These are phyloP conservation scores for Sebastes hopkinsi DNA, from an alignment of 2,797 vertebrate genomes.

Conservation along the genomic window DNA sequence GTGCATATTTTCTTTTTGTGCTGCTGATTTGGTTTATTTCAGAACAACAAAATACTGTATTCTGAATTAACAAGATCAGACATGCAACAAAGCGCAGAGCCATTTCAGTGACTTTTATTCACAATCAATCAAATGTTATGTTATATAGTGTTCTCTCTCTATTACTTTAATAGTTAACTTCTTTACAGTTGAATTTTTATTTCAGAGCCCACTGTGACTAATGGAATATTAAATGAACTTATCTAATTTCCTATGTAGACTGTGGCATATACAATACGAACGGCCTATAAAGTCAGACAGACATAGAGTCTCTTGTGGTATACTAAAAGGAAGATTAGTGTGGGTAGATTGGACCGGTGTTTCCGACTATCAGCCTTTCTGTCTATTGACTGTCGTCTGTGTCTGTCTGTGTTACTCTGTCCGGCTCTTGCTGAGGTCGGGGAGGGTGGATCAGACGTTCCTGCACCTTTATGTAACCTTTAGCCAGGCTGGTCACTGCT, in stretches of 20 bases:
- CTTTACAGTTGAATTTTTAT: not conserved
- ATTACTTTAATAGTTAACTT: slow-evolving; percentile 14
- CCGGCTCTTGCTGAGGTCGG: slow-evolving; percentile 10
- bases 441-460: slow-evolving; percentile 10
- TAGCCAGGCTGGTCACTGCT: not conserved
- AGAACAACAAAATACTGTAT: not conserved
- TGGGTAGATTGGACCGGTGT: not conserved
- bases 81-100: not conserved
- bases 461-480: slow-evolving; percentile 32
- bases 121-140: slow-evolving; percentile 30
- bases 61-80: slow-evolving; percentile 14
- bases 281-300: not conserved
- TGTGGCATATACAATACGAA: not conserved
- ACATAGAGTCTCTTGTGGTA: not conserved
- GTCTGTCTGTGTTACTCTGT: not conserved
- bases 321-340: not conserved
- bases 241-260: slow-evolving; percentile 3
- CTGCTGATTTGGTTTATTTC: slow-evolving; percentile 24
- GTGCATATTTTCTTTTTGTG: not conserved
- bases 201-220: not conserved
- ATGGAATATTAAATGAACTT: not conserved
- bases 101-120: slow-evolving; percentile 44
- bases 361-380: not conserved
- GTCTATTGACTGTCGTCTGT: not conserved
- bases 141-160: not conserved